These are phyloP conservation scores for Pecten maximus DNA, from an alignment of 2,888 invertebrate species.

Conservation along the genomic window DNA sequence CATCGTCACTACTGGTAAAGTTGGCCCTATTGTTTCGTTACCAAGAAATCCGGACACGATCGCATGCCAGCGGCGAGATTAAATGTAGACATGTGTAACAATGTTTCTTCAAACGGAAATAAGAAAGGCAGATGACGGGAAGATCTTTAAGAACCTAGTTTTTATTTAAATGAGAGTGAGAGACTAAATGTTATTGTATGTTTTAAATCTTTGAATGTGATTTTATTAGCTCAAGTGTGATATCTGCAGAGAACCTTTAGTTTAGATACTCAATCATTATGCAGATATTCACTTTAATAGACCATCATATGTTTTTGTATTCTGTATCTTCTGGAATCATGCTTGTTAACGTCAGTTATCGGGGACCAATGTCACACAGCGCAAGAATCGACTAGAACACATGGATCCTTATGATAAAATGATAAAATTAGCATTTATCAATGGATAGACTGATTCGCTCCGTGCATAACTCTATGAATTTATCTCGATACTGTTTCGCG, in stretches of 20 bases:
- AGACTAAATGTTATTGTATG: slow-evolving; percentile 35
- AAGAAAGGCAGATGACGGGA: not conserved
- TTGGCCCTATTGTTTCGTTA: not conserved
- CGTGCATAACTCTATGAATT: no score
- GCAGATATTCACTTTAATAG: slow-evolving; percentile 30
- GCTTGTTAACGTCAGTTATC: not conserved
- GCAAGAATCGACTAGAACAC: not conserved
- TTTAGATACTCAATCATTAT: slow-evolving; percentile 33
- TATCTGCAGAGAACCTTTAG: slow-evolving; percentile 11
- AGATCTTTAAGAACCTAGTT: not conserved
- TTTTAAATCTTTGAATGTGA: slow-evolving; percentile 25
- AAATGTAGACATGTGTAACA: not conserved
- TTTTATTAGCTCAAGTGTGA: slow-evolving; percentile 33
- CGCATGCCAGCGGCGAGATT: not conserved
- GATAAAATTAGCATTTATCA: not conserved
- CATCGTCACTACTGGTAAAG: not conserved
- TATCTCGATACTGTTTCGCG: no score
- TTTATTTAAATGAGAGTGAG: not conserved
- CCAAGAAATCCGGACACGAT: not conserved
- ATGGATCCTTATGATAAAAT: not conserved
- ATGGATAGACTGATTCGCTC: not conserved
- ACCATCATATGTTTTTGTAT: not conserved
- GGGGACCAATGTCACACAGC: not conserved
- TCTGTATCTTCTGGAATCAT: not conserved
- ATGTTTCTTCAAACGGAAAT: slow-evolving; percentile 10